phyloP scores from a whole-genome alignment of 2,113 vertebrate species.

The Cyanistes caeruleus region DNA sequence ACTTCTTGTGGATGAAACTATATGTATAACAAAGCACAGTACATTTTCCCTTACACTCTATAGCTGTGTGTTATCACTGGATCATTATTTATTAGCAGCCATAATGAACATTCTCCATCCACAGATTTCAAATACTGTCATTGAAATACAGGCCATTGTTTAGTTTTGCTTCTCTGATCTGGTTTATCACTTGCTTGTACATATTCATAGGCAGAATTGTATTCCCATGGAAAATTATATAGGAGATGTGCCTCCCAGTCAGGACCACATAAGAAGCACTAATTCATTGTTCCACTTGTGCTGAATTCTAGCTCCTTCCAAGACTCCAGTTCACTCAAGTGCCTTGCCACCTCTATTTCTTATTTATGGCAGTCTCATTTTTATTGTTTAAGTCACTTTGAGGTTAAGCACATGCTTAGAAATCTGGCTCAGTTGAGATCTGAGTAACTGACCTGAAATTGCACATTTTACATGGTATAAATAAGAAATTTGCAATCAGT shows the following conservation, averaged over 20 bases:
- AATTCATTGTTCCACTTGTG: not conserved
- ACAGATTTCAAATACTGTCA: not conserved
- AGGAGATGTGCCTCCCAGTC: not conserved
- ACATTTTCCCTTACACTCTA: not conserved
- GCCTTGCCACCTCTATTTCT: not conserved
- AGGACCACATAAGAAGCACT: not conserved
- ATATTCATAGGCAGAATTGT: not conserved
- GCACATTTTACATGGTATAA: not conserved
- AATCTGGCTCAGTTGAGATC: not conserved
- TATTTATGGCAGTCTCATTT: not conserved
- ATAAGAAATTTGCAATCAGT: conserved; percentile 7
- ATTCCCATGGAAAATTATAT: not conserved
- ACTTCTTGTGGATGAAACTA: not conserved
- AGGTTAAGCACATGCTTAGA: conserved; percentile 19
- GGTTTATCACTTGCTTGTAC: not conserved
- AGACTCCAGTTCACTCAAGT: not conserved
- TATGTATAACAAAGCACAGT: not conserved
- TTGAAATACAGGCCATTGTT: not conserved
- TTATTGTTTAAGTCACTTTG: not conserved
- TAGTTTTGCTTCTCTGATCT: not conserved
- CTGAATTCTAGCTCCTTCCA: not conserved
- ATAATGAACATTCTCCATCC: fast-evolving
- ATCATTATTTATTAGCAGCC: not conserved
- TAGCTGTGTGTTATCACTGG: not conserved
- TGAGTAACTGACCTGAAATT: not conserved